Evolutionary conservation across 2,888 invertebrate genomes (phyloP), one percentile per base, ranked within the genome.

Genomic region (Tinea pellionella): DNA sequence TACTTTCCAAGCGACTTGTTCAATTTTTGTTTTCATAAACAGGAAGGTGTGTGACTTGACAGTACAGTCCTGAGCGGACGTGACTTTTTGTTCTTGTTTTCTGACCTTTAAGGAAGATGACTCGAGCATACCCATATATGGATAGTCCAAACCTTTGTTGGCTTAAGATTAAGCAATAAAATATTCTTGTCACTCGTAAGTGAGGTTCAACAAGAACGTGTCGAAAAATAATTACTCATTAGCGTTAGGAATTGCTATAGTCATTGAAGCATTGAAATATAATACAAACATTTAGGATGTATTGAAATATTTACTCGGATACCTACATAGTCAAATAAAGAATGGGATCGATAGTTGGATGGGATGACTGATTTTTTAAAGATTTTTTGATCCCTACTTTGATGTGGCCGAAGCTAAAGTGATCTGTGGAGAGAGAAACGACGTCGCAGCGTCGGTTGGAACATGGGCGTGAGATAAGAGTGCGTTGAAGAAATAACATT

Each of bases 21-120:
- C 24, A 24, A 24, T 24, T 24, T 24, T 3, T 24, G 2, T 24
- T 3, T 24, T 9, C 37, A 37, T 37, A 37, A 37, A 37, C 37
- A 37, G 37, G 37, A 37, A 37, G 37, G 37, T 37, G n/a, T 37
- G 37, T 37, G 11, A 37, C 37, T 37, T 37, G 37, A 37, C 37
- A 15, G 15, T 47, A 53, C 53, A 53, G 24, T 24, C 19, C 24
- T 53, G 53, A 53, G n/a, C 24, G 13, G 2, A 72, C 71, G 73
- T 72, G 72, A 68, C 68, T 65, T 59, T 57, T 63, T 64, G 65
- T 63, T 32, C 57, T 32, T 32, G 19, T 57, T 57, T 57, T 57
- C 16, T 64, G 69, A 71, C 73, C 74, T 73, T 69, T 64, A 66
- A 66, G 69, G 68, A 67, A 68, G 69, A 70, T 68, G 70, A 67